Base-by-base conservation (phyloP, 1,140 invertebrate genomes). In the Bursaphelenchus mucronatus region DNA sequence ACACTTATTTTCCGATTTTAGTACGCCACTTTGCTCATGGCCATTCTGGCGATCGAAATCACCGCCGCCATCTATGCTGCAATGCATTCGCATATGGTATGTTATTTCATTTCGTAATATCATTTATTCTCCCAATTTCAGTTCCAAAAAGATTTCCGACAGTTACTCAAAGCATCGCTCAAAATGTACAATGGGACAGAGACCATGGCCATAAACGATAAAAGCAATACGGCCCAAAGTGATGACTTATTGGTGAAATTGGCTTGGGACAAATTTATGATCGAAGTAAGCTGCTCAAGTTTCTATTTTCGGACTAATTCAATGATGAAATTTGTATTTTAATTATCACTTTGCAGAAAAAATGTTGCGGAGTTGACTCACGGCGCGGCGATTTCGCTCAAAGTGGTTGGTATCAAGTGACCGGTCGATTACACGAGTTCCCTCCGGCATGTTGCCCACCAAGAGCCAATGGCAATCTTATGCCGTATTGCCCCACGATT, bases 141-240 rank as follows among this genome's bases (percentile, higher is more conserved):
- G 44, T 68, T 68, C 57, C 47, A 68, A 61, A 79, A 78, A 61
- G 76, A 78, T 57, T 80, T 78, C 47, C 61, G 77, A 30, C 64
- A 78, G 52, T 67, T 78, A 46, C 63, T 78, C 9, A 61, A 71
- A 43, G 75, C 74, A 0, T 69, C 70, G 11, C 55, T 78, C 8
- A 76, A 77, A 62, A 68, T 78, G 67, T 80, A 80, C 69, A 80
- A 80, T 69, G 78, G 78, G 11, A 81, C 78, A 30, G 76, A 78
- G 47, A 63, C 49, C 21, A 5, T 17, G 61, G 39, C 57, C 13
- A 54, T 30, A 39, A 68, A 74, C 13, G 40, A 62, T 17, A 30
- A 63, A 67, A 64, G 70, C 41, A 55, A 46, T 61, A 30, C 30
- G 30, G 30, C 30, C 5, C 30, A 30, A 30, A 30, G 30, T 30